Conservation (phyloP, 2,888 invertebrate species). For the Omphaloscelis lunosa region DNA sequence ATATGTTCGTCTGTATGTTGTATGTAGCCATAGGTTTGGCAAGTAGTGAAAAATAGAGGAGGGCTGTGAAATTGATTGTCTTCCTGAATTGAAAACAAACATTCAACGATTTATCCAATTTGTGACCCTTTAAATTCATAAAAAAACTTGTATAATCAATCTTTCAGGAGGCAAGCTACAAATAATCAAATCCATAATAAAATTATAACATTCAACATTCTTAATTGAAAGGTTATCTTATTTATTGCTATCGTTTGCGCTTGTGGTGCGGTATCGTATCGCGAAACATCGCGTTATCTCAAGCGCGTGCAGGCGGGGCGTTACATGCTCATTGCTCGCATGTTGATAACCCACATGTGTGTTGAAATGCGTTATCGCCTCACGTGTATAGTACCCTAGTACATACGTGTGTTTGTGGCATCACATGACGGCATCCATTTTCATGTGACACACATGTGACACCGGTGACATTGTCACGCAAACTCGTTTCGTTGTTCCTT, state of each 20-base stretch:
- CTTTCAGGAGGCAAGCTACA: slow-evolving; percentile 1
- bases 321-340: slow-evolving; percentile 35
- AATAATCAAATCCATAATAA: neutral
- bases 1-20: slow-evolving; percentile 42
- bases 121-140: neutral
- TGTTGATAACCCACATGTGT: slow-evolving; percentile 65
- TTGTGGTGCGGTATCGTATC: slow-evolving; percentile 28
- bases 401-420: slow-evolving; percentile 79
- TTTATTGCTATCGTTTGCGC: neutral
- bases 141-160: neutral
- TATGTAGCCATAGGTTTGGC: slow-evolving; percentile 5
- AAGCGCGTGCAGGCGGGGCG: slow-evolving; percentile 43
- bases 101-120: neutral
- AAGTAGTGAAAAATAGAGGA: slow-evolving; percentile 7
- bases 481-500: slow-evolving; percentile 55
- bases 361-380: slow-evolving; percentile 61
- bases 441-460: slow-evolving; percentile 70
- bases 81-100: neutral
- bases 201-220: neutral
- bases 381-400: slow-evolving; percentile 77
- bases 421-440: slow-evolving; percentile 82
- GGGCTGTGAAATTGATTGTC: neutral
- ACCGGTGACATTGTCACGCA: slow-evolving; percentile 58
- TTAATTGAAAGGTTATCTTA: neutral
- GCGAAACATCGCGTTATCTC: slow-evolving; percentile 48